Conservation (phyloP, 2,113 vertebrate species). For the Oriolus oriolus region DNA sequence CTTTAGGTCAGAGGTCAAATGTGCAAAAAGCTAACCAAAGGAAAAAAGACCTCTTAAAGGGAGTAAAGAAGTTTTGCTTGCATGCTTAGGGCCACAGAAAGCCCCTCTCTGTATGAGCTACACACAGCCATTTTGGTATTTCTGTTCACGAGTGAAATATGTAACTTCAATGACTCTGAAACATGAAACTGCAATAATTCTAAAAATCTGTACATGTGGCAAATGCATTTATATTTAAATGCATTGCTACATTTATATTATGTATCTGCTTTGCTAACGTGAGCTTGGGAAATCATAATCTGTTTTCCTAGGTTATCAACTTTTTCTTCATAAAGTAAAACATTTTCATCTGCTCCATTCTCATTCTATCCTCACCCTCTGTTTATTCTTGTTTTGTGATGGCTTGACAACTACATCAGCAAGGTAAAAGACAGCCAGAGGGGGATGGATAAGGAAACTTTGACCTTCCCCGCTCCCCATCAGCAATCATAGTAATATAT, state of each 20-base stretch:
- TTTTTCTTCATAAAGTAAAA: background rate
- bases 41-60: background rate
- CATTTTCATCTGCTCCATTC: background rate
- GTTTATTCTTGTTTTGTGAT: background rate
- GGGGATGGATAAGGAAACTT: background rate
- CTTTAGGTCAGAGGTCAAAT: background rate
- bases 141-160: background rate
- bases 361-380: background rate
- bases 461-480: rapidly evolving
- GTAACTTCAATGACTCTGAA: background rate
- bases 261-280: background rate
- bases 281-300: background rate
- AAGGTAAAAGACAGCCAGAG: background rate
- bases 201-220: background rate
- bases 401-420: background rate
- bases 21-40: background rate
- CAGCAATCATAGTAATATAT: background rate
- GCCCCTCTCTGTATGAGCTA: background rate
- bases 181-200: background rate
- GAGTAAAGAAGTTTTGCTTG: background rate
- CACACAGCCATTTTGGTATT: background rate
- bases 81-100: background rate
- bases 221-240: background rate
- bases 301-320: background rate
- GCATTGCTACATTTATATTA: background rate